Conservation (phyloP, 2,797 vertebrate species). For the Sebastes iracundus region DNA sequence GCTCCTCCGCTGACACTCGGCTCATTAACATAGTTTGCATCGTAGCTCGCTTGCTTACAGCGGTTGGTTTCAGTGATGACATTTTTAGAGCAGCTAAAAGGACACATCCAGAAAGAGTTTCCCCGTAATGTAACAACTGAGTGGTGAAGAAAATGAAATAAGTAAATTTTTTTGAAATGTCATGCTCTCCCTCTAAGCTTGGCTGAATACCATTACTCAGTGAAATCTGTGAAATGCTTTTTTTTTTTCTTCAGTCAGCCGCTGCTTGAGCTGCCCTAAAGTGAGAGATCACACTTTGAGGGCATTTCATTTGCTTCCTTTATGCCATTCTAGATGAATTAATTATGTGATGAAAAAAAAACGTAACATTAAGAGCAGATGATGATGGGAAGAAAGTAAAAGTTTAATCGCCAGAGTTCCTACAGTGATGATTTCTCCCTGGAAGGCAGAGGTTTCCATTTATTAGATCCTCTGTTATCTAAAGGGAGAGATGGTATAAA, state of each 20-base stretch:
- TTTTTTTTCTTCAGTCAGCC: neutral
- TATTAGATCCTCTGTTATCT: conserved; percentile 26
- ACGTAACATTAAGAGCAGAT: neutral
- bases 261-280: neutral
- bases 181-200: conserved; percentile 14
- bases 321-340: conserved; percentile 18
- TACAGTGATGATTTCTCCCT: conserved; percentile 15
- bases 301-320: conserved; percentile 6
- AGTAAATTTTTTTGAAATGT: conserved; percentile 23
- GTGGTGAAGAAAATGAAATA: conserved; percentile 14
- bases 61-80: conserved; percentile 10
- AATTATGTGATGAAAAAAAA: conserved; percentile 15
- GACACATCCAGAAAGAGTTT: conserved; percentile 24
- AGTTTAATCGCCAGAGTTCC: neutral
- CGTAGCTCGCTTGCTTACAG: neutral
- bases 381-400: neutral
- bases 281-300: conserved; percentile 21
- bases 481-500: neutral
- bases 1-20: neutral
- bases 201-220: conserved; percentile 5
- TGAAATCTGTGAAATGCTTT: conserved; percentile 3
- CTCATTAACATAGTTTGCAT: conserved; percentile 7
- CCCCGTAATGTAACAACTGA: conserved; percentile 3
- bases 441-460: conserved; percentile 18
- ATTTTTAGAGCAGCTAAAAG: conserved; percentile 26